Conservation (phyloP, 2,113 vertebrate species). For the Acrocephalus kingi region DNA sequence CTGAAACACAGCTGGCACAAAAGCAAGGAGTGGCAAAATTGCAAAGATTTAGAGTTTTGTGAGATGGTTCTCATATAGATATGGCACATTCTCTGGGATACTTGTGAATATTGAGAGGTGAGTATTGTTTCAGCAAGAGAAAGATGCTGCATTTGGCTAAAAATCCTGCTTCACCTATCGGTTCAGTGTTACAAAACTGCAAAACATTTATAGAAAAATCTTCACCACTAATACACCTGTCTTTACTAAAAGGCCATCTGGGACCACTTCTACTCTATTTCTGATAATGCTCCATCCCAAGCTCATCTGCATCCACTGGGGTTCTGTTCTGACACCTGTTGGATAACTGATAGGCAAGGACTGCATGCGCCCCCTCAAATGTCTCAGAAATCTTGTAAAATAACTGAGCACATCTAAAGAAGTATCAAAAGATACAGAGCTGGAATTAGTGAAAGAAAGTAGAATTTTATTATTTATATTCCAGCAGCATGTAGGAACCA, state of each 20-base stretch:
- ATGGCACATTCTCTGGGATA: not conserved
- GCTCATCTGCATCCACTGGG: not conserved
- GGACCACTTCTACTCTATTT: not conserved
- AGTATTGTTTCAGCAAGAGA: not conserved
- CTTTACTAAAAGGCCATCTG: not conserved
- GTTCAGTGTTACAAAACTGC: not conserved
- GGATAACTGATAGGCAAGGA: not conserved
- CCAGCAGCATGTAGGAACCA: not conserved
- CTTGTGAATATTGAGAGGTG: not conserved
- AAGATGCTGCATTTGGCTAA: not conserved
- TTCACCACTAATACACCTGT: not conserved
- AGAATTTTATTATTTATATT: not conserved
- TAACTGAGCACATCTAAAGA: not conserved
- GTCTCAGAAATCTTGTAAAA: not conserved
- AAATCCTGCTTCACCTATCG: not conserved
- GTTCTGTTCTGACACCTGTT: not conserved
- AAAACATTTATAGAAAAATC: not conserved
- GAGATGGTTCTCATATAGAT: not conserved
- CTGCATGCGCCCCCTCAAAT: rapidly evolving
- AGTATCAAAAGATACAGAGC: not conserved
- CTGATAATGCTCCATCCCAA: not conserved
- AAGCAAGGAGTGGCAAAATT: not conserved
- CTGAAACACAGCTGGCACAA: not conserved
- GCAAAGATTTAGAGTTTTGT: not conserved
- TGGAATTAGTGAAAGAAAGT: not conserved